Evolutionary conservation across 23 tunicate species (phyloP), one percentile per base, ranked within the genome.

Genomic region (Botrylloides violaceus): DNA sequence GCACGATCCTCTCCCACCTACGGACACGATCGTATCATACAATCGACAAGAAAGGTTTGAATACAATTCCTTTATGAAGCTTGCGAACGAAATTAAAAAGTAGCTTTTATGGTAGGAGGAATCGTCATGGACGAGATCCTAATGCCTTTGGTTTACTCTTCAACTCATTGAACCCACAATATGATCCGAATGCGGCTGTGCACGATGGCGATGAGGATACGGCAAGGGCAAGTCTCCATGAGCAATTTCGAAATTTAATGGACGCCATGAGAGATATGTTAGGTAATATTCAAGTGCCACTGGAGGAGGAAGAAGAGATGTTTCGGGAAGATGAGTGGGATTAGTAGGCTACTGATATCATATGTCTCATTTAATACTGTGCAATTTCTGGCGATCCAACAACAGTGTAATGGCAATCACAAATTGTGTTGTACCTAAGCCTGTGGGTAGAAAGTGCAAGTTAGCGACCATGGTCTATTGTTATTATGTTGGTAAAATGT

Each of bases 1-100:
- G 71, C 86, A 80, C 32, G 95, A 87, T 57, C 95, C 95, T 18
- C 75, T 87, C 4, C 95, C 95, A 3, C 95, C 95, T 29, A 32
- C 68, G 1, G 79, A 80, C 35, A 55, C 75, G 1, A 66, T 87
- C 29, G 24, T 32, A 18, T 80, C 95, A n/a, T 87, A 87, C 48
- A 29, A 77, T 29, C 58, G 78, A 71, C 72, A 76, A 12, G 73
- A 34, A 19, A 77, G 64, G 63, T 77, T 6, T 27, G 49, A 9
- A 37, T 1, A 19, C 21, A 61, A 18, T 0, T 61, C 0, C 18
- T 73, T n/a, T n/a, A n/a, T n/a, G n/a, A n/a, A n/a, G n/a, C n/a
- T n/a, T n/a, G n/a, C n/a, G n/a, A n/a, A n/a, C n/a, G n/a, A n/a
- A n/a, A n/a, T n/a, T n/a, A n/a, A n/a, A n/a, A n/a, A n/a, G n/a